A percentile compares a stretch with the other conserved stretches of the same genome.
These are phyloP conservation scores for Fabriciana adippe DNA, from an alignment of 2,888 invertebrate genomes.

Conservation along the genomic window DNA sequence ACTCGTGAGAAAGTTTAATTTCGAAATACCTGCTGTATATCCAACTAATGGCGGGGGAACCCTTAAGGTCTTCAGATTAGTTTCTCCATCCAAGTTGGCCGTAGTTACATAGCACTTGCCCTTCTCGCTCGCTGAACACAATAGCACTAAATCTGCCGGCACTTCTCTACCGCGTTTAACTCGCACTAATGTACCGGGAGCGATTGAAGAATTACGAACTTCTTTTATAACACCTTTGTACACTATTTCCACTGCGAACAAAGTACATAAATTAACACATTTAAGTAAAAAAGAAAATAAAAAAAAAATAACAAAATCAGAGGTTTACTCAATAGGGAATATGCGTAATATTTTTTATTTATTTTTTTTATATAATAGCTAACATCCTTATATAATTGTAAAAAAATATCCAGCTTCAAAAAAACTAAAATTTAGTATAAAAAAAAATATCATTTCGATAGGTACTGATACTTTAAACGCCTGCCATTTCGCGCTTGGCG, in stretches of 20 bases:
- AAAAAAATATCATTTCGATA: too few relatives aligned
- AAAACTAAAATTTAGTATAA: too few relatives aligned
- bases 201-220: conserved; percentile 81
- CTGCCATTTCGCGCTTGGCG: too few relatives aligned
- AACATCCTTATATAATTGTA: too few relatives aligned
- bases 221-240: conserved; percentile 79
- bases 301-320: too few relatives aligned
- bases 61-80: conserved; percentile 86
- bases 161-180: conserved; percentile 88
- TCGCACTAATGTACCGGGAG: conserved; percentile 89
- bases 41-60: conserved; percentile 71
- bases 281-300: too few relatives aligned
- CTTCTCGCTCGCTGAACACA: conserved; percentile 86
- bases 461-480: too few relatives aligned
- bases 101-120: conserved; percentile 91
- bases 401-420: too few relatives aligned
- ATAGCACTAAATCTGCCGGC: conserved; percentile 90
- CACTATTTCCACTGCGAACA: conserved; percentile 79
- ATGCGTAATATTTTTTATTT: too few relatives aligned
- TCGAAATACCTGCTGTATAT: conserved; percentile 64
- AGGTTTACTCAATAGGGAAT: too few relatives aligned
- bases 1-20: too few relatives aligned
- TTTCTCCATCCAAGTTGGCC: conserved; percentile 93
- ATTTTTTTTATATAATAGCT: too few relatives aligned
- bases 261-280: not conserved